These are phyloP conservation scores for Simalia tracyae DNA, from an alignment of 2,797 vertebrate genomes.

Conservation along the genomic window DNA sequence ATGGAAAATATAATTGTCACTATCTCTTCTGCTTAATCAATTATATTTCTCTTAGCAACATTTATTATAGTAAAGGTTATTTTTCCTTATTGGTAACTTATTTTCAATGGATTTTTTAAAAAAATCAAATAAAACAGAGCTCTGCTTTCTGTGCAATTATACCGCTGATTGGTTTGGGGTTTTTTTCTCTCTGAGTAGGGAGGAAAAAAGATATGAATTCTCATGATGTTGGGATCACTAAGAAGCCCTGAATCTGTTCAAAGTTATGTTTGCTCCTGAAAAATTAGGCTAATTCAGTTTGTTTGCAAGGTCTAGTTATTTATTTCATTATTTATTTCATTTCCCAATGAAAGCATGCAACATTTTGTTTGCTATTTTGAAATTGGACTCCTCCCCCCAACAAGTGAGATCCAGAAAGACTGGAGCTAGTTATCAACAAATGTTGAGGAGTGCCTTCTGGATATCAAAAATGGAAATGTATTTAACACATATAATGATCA, in stretches of 20 bases:
- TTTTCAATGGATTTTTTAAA: neutral
- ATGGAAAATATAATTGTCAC: neutral
- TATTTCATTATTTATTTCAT: slow-evolving; percentile 66
- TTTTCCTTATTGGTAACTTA: neutral
- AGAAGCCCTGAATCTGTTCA: slow-evolving; percentile 42
- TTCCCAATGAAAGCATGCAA: slow-evolving; percentile 66
- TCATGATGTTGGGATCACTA: slow-evolving; percentile 26
- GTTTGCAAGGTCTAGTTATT: slow-evolving; percentile 53
- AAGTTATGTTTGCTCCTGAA: slow-evolving; percentile 56
- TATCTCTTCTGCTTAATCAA: neutral
- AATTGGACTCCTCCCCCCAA: slow-evolving; percentile 64
- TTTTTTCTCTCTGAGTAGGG: neutral
- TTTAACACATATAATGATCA: slow-evolving; percentile 36
- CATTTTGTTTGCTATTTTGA: slow-evolving; percentile 72
- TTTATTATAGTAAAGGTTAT: neutral
- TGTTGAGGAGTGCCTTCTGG: slow-evolving; percentile 55
- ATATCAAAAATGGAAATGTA: slow-evolving; percentile 59
- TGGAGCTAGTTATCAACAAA: slow-evolving; percentile 66
- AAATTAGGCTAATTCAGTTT: slow-evolving; percentile 65
- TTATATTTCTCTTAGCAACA: neutral
- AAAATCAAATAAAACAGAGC: rapidly evolving
- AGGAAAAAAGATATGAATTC: neutral
- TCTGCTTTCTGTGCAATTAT: neutral
- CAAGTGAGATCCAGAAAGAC: slow-evolving; percentile 48
- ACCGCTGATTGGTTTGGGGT: neutral